Evolutionary conservation across 2,113 vertebrate genomes (phyloP).

Genomic region (Lepus europaeus): DNA sequence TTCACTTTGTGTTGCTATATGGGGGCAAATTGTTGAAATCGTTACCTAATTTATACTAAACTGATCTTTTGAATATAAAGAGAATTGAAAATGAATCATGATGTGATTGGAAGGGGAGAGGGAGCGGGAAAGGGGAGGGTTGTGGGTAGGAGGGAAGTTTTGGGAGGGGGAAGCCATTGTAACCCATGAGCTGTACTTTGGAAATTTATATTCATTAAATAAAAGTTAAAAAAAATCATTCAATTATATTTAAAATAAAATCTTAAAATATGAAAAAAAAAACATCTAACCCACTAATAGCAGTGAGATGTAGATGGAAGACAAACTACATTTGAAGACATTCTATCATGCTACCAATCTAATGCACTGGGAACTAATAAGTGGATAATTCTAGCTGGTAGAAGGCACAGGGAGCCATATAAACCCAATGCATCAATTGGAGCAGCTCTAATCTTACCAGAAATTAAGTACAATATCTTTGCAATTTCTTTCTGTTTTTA

Average conservation of each 20-base stretch:
- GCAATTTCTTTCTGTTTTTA: constrained; percentile 74
- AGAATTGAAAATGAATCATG: too few relatives aligned
- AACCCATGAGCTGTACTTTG: too few relatives aligned
- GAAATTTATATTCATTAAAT: too few relatives aligned
- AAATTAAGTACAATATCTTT: constrained; percentile 81
- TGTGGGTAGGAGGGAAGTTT: too few relatives aligned
- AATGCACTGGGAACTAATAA: constrained; percentile 73
- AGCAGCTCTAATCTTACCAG: constrained; percentile 76
- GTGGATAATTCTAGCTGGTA: constrained; percentile 66
- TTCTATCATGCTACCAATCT: constrained; percentile 50
- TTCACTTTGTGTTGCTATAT: too few relatives aligned
- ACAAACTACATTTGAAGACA: constrained; percentile 64
- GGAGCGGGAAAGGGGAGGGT: too few relatives aligned
- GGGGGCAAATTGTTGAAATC: too few relatives aligned
- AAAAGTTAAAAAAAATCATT: too few relatives aligned
- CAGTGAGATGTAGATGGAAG: not conserved
- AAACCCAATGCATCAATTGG: constrained; percentile 69
- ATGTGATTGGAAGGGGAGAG: too few relatives aligned
- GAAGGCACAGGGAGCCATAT: constrained; percentile 64
- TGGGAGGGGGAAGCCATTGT: too few relatives aligned
- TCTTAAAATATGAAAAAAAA: not conserved
- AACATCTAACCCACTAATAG: not conserved
- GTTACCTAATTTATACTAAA: too few relatives aligned
- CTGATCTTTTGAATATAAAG: too few relatives aligned
- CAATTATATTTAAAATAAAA: not conserved